Evolutionary conservation across 2,888 invertebrate species (phyloP).

Genomic region (Anthrax anthrax): DNA sequence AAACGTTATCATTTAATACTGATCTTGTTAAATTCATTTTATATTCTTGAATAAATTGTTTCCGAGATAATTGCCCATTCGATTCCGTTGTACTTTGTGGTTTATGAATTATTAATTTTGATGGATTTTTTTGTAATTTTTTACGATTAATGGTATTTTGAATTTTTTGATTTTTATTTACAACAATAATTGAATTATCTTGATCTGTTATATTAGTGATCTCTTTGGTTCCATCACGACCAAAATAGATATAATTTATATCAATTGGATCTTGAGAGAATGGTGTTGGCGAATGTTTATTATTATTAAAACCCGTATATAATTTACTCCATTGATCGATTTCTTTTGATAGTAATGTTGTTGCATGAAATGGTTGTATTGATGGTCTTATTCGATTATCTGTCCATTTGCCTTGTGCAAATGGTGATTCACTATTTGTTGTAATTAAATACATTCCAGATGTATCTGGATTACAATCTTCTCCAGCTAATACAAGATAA

Average conservation of each 20-base stretch:
- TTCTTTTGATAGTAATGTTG: slow-evolving; percentile 20
- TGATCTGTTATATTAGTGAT: slow-evolving; percentile 11
- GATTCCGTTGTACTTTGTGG: neutral
- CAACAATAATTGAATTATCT: neutral
- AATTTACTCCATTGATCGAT: slow-evolving; percentile 32
- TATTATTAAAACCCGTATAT: slow-evolving; percentile 27
- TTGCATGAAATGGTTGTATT: neutral
- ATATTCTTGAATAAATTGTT: slow-evolving; percentile 2
- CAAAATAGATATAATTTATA: slow-evolving; percentile 27
- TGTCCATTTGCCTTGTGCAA: slow-evolving; percentile 43
- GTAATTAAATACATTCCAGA: slow-evolving; percentile 41
- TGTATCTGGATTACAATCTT: slow-evolving; percentile 28
- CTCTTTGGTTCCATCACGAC: slow-evolving; percentile 14
- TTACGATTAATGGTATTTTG: too few relatives aligned
- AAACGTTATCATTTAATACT: neutral
- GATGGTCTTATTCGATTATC: slow-evolving; percentile 21
- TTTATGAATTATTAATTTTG: neutral
- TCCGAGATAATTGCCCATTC: neutral
- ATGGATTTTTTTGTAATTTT: too few relatives aligned
- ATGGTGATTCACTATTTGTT: slow-evolving; percentile 41
- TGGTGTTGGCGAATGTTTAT: slow-evolving; percentile 17
- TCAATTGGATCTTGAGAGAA: slow-evolving; percentile 20
- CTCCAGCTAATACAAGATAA: slow-evolving; percentile 36
- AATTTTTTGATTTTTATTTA: too few relatives aligned
- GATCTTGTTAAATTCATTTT: slow-evolving; percentile 1